Base-by-base conservation (phyloP, 2,888 invertebrate genomes). In the Zygothrica quintamaculata region DNA sequence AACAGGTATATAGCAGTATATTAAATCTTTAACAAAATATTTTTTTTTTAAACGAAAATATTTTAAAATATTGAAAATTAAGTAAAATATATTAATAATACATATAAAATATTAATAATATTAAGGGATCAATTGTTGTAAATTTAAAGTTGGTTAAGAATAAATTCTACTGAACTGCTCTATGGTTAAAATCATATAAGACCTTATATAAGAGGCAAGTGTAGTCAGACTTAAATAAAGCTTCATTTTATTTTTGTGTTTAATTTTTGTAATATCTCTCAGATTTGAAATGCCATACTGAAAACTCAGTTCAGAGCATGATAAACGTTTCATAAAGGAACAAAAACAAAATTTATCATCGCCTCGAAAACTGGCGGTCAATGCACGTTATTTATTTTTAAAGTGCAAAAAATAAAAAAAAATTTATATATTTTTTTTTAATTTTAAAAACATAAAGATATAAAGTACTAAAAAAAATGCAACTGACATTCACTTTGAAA, bases 401-500 rank as follows among this genome's bases (percentile, higher is more conserved):
- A 22, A 22, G 34, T 34, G 33, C 9, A 22, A 36, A 43, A 22
- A 22, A 53, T 18, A 15, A 12, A 34, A 9, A 25, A 43, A 52
- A 59, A 48, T 13, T 13, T 2, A 11, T 37, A 13, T 37, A 11
- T 37, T 37, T 33, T 31, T 46, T 31, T 46, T 46, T 31, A 29
- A n/a, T 46, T 29, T 29, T 5, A n/a, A 29, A 29, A 29, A 29
- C 9, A 9, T 29, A 29, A 29, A 29, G n/a, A 9, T 29, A 9
- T 7, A 7, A 29, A 29, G 1, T 12, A 37, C 31, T 48, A 51
- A 61, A 62, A 48, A 48, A 39, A 46, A 43, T 13, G 22, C 52
- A 46, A 53, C 37, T 73, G 81, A 39, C 78, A 81, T 77, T 84
- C 66, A 65, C 67, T 78, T 73, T 74, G 60, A 57, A 65, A 81